Percentiles rank a stretch among this genome's conserved stretches.
phyloP scores from a whole-genome alignment of 2,888 invertebrate species.

The Plebejus melissa region DNA sequence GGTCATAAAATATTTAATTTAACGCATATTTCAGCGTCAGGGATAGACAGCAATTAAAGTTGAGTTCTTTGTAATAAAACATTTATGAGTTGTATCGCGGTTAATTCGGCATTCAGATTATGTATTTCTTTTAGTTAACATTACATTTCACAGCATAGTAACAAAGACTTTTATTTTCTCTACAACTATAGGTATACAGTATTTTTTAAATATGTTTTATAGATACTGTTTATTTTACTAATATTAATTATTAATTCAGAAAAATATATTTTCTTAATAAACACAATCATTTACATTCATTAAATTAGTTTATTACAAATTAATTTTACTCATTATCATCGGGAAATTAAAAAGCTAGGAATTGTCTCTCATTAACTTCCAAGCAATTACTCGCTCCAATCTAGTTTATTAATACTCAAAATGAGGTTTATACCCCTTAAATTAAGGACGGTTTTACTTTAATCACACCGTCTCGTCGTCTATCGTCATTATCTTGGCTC shows the following conservation, averaged over 20 bases:
- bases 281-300: no score
- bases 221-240: no score
- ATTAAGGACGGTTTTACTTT: neutral
- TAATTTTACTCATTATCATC: neutral
- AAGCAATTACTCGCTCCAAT: slow-evolving; percentile 4
- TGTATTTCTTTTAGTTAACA: neutral
- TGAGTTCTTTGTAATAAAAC: slow-evolving; percentile 4
- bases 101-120: neutral
- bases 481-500: neutral
- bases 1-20: slow-evolving; percentile 13
- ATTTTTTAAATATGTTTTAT: no score
- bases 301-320: no score
- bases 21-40: neutral
- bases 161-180: no score
- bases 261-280: no score
- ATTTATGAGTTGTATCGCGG: neutral
- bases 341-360: neutral
- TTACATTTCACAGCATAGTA: no score
- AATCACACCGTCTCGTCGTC: neutral
- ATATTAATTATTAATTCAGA: no score
- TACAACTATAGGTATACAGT: no score
- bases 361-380: neutral
- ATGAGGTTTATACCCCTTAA: slow-evolving; percentile 6
- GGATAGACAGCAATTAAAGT: neutral
- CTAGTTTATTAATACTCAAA: slow-evolving; percentile 10